Conservation (phyloP, 1,140 invertebrate species). For the Paracyclopina nana region DNA sequence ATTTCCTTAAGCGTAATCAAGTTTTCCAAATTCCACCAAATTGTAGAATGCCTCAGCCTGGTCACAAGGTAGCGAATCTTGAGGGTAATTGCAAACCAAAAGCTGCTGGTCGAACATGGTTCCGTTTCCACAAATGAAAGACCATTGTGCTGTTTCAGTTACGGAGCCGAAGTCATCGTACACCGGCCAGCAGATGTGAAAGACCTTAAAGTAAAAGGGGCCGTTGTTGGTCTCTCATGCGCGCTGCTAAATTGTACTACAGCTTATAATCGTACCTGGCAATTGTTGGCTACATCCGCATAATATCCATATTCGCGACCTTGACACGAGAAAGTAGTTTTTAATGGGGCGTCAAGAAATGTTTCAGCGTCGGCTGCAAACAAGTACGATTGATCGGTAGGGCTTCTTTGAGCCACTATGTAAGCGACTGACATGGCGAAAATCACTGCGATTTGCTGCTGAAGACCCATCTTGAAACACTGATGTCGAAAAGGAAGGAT, state of each 20-base stretch:
- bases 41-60: constrained; percentile 21
- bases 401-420: not conserved
- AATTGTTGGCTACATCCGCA: constrained; percentile 24
- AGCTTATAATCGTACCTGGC: constrained; percentile 13
- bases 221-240: not conserved
- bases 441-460: too few species aligned
- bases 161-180: constrained; percentile 33
- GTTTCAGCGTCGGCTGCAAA: not conserved
- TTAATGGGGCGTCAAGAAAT: constrained; percentile 4
- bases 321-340: constrained; percentile 21
- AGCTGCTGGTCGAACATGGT: constrained; percentile 24
- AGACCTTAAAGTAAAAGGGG: constrained; percentile 17
- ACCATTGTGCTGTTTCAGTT: constrained; percentile 24
- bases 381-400: not conserved
- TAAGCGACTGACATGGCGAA: too few species aligned
- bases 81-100: constrained; percentile 23
- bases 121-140: constrained; percentile 25
- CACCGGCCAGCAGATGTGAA: constrained; percentile 22
- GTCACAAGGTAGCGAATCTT: constrained; percentile 23
- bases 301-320: constrained; percentile 23
- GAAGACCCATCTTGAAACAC: too few species aligned
- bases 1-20: too few species aligned
- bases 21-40: constrained; percentile 18
- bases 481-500: too few species aligned
- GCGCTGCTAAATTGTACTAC: not conserved